A percentile compares a stretch with the other conserved stretches of the same genome.
Evolutionary conservation across 2,888 invertebrate genomes (phyloP).

Genomic region (Piscicola geometra): DNA sequence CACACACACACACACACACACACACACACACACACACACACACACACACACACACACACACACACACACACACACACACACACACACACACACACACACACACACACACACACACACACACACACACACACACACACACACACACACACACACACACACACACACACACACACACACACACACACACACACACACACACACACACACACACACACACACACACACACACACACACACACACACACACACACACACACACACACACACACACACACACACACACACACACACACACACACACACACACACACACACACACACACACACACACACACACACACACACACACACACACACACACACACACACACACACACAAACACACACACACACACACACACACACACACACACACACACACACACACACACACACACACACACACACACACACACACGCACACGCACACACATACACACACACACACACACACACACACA

Average conservation of each 20-base stretch:
- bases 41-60: constrained; percentile 14
- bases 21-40: background rate
- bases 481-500: constrained; percentile 11
- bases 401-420: constrained; percentile 11
- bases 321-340: constrained; percentile 20
- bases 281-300: constrained; percentile 9
- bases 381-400: constrained; percentile 18
- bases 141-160: too few relatives aligned
- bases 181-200: too few relatives aligned
- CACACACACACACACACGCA: background rate
- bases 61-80: background rate
- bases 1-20: background rate
- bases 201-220: too few relatives aligned
- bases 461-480: background rate
- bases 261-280: too few relatives aligned
- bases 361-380: constrained; percentile 16
- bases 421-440: constrained; percentile 3
- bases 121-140: too few relatives aligned
- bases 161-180: too few relatives aligned
- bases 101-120: too few relatives aligned
- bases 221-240: too few relatives aligned
- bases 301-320: constrained; percentile 18
- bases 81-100: constrained; percentile 11
- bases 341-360: constrained; percentile 17
- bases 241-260: too few relatives aligned